Conservation (phyloP, 1,140 invertebrate species). For the Brachionus angularis region DNA sequence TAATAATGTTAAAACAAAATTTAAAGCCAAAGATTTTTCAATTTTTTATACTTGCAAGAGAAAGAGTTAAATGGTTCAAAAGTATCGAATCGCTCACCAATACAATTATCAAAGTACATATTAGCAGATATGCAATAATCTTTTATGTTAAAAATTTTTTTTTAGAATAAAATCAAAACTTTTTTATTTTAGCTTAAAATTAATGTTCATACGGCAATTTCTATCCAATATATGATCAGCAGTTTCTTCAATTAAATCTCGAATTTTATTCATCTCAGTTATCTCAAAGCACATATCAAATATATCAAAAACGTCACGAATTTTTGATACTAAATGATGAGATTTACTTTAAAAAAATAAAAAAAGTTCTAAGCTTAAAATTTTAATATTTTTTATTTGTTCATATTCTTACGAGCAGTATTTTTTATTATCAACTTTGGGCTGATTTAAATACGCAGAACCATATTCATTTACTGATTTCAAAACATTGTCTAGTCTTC, state of each 20-base stretch:
- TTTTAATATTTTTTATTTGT: not conserved
- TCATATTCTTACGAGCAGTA: conserved; percentile 33
- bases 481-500: not conserved
- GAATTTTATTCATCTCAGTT: conserved; percentile 14
- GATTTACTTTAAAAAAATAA: conserved; percentile 12
- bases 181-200: not conserved
- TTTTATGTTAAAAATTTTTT: not conserved
- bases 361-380: not conserved
- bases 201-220: conserved; percentile 41
- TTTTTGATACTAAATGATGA: conserved; percentile 8
- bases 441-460: conserved; percentile 18
- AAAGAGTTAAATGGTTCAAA: not conserved
- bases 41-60: not conserved
- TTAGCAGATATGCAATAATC: conserved; percentile 26
- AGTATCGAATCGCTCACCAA: not conserved
- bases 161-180: not conserved
- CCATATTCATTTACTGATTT: conserved; percentile 12
- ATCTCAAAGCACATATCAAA: conserved; percentile 30
- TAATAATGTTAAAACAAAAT: too few species aligned
- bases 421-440: conserved; percentile 38
- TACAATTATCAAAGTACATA: conserved; percentile 4
- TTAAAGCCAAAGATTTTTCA: not conserved
- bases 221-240: conserved; percentile 8
- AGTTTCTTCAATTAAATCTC: not conserved
- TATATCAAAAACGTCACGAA: conserved; percentile 13